Evolutionary conservation across 2,797 vertebrate genomes (phyloP).

Genomic region (Gymnocypris eckloni): DNA sequence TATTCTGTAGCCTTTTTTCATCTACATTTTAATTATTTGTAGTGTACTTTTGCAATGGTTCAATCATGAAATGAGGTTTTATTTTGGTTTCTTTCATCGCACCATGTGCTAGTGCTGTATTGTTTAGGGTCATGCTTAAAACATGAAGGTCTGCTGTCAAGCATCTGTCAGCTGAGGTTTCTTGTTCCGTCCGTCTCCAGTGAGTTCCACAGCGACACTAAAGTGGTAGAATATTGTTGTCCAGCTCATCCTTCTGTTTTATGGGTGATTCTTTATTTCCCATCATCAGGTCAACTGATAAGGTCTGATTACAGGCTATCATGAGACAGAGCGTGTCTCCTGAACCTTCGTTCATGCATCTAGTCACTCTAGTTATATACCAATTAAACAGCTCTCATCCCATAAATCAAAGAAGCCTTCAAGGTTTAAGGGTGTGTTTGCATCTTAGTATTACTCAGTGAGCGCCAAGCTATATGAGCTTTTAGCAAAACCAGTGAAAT

Average conservation of each 20-base stretch:
- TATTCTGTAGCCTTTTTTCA: neutral
- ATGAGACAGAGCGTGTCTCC: neutral
- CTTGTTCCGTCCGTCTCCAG: neutral
- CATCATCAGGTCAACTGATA: neutral
- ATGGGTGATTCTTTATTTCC: neutral
- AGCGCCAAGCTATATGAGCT: neutral
- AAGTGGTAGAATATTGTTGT: neutral
- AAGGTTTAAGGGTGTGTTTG: neutral
- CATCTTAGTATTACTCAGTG: neutral
- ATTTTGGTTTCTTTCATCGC: neutral
- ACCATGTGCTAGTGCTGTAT: neutral
- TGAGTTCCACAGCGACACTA: neutral
- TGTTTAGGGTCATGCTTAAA: slow-evolving; percentile 27
- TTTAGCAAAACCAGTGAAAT: neutral
- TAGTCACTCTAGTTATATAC: neutral
- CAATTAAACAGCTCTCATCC: neutral
- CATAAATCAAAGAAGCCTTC: neutral
- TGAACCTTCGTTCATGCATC: neutral
- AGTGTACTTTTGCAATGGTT: neutral
- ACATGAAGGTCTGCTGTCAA: slow-evolving; percentile 36
- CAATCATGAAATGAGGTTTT: neutral
- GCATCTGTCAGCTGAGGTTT: slow-evolving; percentile 40
- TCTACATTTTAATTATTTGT: neutral
- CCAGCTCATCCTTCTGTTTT: slow-evolving; percentile 1
- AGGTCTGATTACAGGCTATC: slow-evolving; percentile 23